These are phyloP conservation scores for Amiota mariae DNA, from an alignment of 2,888 invertebrate genomes.

Conservation along the genomic window DNA sequence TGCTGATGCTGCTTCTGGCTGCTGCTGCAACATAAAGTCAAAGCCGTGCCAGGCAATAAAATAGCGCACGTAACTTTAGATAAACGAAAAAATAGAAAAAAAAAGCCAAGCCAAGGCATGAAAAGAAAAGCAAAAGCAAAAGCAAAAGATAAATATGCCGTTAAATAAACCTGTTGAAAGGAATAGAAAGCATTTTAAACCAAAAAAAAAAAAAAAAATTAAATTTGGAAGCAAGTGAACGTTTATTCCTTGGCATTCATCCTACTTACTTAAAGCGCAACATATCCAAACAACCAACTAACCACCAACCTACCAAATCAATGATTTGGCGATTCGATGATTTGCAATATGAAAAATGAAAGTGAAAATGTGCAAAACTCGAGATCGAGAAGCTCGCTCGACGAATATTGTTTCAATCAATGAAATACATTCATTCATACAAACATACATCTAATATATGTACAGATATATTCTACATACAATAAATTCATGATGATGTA, in stretches of 20 bases:
- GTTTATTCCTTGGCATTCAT: no score
- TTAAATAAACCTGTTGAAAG: conserved; percentile 60
- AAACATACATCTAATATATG: no score
- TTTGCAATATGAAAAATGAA: conserved; percentile 1
- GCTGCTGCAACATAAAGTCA: no score
- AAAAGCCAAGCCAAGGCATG: not conserved
- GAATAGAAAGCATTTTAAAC: conserved; percentile 32
- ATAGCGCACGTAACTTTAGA: not conserved
- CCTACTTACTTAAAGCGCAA: no score
- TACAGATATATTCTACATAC: no score
- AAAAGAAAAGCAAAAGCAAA: not conserved
- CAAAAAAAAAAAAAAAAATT: no score
- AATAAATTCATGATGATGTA: no score
- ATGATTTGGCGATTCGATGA: not conserved
- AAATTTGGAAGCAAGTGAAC: no score
- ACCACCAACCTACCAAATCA: not conserved
- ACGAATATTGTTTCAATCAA: no score
- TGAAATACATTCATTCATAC: not conserved
- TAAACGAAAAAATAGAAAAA: not conserved
- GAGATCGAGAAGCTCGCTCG: conserved; percentile 25
- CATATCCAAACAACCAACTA: no score
- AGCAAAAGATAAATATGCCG: conserved; percentile 33
- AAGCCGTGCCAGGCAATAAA: conserved; percentile 15
- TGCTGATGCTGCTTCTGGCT: not conserved
- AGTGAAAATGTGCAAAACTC: conserved; percentile 10